These are phyloP conservation scores for Nephrotoma flavescens DNA, from an alignment of 2,888 invertebrate species.

Conservation along the genomic window DNA sequence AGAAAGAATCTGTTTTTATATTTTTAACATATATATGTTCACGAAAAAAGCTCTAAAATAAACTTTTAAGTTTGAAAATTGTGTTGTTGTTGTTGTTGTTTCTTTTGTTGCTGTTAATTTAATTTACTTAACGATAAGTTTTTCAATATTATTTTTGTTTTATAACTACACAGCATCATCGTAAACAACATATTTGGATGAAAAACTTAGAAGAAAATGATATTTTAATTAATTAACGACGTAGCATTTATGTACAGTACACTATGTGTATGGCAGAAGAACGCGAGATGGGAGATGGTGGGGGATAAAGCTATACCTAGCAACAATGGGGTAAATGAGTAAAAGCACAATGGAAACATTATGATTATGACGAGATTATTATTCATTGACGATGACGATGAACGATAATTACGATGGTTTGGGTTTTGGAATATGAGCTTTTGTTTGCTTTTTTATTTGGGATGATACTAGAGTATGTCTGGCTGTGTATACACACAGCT, in stretches of 20 bases:
- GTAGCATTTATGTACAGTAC: background rate
- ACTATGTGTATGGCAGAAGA: too few species aligned
- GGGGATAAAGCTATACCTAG: background rate
- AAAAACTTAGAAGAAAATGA: background rate
- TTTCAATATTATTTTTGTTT: background rate
- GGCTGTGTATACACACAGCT: too few species aligned
- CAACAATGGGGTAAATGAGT: background rate
- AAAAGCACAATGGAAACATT: background rate
- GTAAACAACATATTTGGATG: background rate
- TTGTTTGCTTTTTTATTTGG: background rate
- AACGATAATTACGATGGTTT: background rate
- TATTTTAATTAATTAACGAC: background rate
- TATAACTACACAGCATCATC: background rate
- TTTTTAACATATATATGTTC: background rate
- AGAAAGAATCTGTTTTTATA: background rate
- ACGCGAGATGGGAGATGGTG: too few species aligned
- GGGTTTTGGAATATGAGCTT: background rate
- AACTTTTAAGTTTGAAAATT: background rate
- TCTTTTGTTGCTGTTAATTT: too few species aligned
- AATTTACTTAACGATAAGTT: background rate
- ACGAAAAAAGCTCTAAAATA: background rate
- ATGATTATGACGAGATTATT: background rate
- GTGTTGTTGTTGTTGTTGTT: background rate
- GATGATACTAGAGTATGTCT: too few species aligned
- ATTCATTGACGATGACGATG: background rate